Evolutionary conservation across 2,113 vertebrate species (phyloP).

Genomic region (Pomatorhinus ruficollis): DNA sequence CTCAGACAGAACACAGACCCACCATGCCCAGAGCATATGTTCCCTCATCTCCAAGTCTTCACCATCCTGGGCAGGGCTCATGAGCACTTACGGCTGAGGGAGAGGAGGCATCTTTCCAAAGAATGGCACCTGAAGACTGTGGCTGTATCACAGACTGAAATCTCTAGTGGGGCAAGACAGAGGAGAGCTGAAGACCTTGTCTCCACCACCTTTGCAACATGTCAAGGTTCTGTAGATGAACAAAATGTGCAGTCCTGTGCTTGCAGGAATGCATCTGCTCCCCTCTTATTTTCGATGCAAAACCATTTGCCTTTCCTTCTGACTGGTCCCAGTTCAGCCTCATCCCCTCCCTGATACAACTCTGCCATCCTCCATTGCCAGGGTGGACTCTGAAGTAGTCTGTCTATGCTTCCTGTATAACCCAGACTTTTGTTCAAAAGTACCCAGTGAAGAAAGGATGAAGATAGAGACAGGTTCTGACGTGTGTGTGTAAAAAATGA

Average conservation of each 20-base stretch:
- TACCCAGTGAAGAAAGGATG: background rate
- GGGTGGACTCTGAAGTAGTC: background rate
- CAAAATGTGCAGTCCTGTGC: background rate
- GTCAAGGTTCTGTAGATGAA: background rate
- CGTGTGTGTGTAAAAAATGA: background rate
- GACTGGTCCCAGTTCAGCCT: background rate
- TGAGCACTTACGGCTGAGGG: background rate
- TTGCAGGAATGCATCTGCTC: background rate
- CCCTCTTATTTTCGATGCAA: background rate
- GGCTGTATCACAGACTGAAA: background rate
- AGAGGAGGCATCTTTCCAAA: background rate
- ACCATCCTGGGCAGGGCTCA: background rate
- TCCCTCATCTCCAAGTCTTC: background rate
- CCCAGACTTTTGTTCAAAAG: background rate
- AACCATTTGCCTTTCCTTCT: background rate
- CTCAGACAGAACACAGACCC: background rate
- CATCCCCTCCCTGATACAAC: background rate
- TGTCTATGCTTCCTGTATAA: rapidly evolving
- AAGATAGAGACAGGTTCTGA: background rate
- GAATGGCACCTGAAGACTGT: background rate
- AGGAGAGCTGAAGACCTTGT: background rate
- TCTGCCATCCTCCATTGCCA: background rate
- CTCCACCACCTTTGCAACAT: rapidly evolving
- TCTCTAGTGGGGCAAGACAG: background rate
- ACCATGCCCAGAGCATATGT: background rate